These are phyloP conservation scores for Rhinichthys osculus DNA, from an alignment of 2,797 vertebrate genomes.

Conservation along the genomic window DNA sequence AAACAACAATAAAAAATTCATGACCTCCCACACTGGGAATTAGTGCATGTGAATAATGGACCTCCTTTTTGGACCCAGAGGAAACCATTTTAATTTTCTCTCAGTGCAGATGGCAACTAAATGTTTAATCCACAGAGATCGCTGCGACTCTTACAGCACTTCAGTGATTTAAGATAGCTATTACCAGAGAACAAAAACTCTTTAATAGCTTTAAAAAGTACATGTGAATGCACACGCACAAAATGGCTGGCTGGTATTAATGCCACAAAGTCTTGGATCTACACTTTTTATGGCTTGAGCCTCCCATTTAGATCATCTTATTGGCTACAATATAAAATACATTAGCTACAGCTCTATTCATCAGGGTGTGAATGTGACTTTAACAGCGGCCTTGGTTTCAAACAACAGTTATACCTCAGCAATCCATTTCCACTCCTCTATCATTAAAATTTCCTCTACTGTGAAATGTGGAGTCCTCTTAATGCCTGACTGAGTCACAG, in stretches of 20 bases:
- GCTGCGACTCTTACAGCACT: not conserved
- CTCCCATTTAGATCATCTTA: conserved; percentile 19
- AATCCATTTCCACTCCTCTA: conserved; percentile 2
- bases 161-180: conserved; percentile 36
- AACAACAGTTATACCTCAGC: conserved; percentile 8
- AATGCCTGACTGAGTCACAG: conserved; percentile 21
- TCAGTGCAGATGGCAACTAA: not conserved
- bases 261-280: not conserved
- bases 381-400: not conserved
- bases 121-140: conserved; percentile 15
- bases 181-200: conserved; percentile 11
- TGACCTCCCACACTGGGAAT: not conserved
- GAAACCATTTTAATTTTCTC: not conserved
- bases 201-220: conserved; percentile 41
- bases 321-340: conserved; percentile 27
- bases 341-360: conserved; percentile 10
- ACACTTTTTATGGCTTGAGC: conserved; percentile 9
- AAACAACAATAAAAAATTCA: not conserved
- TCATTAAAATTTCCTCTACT: not conserved
- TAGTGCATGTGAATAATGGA: not conserved
- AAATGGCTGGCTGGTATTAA: conserved; percentile 25
- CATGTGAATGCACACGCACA: conserved; percentile 45
- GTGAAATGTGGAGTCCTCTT: conserved; percentile 26
- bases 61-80: not conserved
- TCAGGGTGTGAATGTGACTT: not conserved